Evolutionary conservation across 2,113 vertebrate genomes (phyloP).

Genomic region (Phrynocephalus versicolor): DNA sequence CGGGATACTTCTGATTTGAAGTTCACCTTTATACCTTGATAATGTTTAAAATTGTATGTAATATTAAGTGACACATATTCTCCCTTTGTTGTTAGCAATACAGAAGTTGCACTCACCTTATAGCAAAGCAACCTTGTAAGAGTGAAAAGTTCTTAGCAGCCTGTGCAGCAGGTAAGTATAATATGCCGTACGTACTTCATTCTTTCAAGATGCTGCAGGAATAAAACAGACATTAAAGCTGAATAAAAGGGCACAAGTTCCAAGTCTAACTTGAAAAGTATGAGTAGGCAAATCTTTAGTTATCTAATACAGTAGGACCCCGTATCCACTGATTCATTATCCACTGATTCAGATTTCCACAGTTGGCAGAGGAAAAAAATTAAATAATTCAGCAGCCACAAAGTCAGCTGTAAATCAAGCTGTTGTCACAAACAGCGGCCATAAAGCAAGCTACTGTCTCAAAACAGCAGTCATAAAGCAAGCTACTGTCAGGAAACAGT

Average conservation of each 20-base stretch:
- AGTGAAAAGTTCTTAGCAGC: slow-evolving; percentile 94
- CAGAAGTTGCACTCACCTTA: slow-evolving; percentile 85
- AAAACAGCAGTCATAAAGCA: no score
- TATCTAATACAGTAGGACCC: no score
- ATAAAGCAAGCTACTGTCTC: no score
- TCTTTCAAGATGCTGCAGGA: neutral
- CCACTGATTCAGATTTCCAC: no score
- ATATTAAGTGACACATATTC: slow-evolving; percentile 35
- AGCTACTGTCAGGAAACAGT: no score
- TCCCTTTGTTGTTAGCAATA: slow-evolving; percentile 81
- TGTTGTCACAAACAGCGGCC: no score
- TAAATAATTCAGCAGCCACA: no score
- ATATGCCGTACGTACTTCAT: neutral
- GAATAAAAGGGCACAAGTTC: neutral
- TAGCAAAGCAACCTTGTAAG: slow-evolving; percentile 81
- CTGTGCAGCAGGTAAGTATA: slow-evolving; percentile 89
- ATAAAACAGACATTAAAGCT: neutral
- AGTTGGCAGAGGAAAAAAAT: no score
- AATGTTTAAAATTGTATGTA: neutral
- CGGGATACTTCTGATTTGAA: fast-evolving
- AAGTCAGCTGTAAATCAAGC: no score
- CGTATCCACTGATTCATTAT: no score
- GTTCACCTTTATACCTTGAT: neutral
- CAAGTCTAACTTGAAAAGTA: no score
- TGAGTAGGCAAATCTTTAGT: no score